These are phyloP conservation scores for Podocnemis expansa DNA, from an alignment of 2,113 vertebrate genomes.

Conservation along the genomic window DNA sequence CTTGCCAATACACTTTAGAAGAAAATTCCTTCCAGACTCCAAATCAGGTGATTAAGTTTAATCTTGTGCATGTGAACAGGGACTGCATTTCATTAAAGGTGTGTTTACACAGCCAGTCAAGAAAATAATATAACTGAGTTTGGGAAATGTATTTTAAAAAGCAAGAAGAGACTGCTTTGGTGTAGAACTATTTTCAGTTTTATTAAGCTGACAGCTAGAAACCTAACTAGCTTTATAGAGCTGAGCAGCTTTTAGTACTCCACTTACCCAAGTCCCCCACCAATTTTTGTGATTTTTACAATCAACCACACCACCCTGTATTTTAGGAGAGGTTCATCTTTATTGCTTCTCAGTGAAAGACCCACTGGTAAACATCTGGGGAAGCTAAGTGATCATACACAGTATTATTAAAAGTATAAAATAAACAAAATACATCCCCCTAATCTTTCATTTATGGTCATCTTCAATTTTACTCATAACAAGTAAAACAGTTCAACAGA, in stretches of 20 bases:
- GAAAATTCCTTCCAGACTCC: not conserved
- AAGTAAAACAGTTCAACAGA: constrained; percentile 19
- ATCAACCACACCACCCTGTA: not conserved
- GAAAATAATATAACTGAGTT: not conserved
- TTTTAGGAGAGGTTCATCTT: not conserved
- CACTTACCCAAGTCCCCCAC: not conserved
- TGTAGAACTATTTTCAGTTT: not conserved
- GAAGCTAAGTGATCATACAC: not conserved
- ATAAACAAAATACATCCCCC: not conserved
- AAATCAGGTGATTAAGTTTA: not conserved
- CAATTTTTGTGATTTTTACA: not conserved
- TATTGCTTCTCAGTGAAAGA: not conserved
- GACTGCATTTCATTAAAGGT: not conserved
- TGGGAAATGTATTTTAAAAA: not conserved
- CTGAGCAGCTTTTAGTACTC: not conserved
- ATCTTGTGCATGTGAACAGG: not conserved
- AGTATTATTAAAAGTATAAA: not conserved
- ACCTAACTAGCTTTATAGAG: not conserved
- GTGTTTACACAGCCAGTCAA: not conserved
- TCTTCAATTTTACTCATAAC: not conserved
- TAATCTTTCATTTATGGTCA: not conserved
- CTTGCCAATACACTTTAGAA: not conserved
- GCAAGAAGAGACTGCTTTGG: not conserved
- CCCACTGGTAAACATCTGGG: not conserved
- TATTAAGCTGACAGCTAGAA: not conserved